Evolutionary conservation across 2,113 vertebrate species (phyloP).

Genomic region (Cyphomyrus plagiostoma): DNA sequence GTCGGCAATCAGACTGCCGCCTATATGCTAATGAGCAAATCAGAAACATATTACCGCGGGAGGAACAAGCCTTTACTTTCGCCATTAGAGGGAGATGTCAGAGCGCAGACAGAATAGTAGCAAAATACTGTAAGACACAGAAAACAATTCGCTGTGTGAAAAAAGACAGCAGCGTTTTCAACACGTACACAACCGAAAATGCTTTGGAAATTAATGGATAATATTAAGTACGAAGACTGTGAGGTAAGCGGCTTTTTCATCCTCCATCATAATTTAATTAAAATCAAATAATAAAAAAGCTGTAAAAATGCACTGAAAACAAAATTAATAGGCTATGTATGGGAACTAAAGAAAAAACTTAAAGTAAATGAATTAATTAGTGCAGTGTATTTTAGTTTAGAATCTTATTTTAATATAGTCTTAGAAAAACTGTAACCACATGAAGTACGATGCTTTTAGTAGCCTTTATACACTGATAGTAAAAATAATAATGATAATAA

Average conservation of each 20-base stretch:
- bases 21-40: constrained; percentile 98
- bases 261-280: not conserved
- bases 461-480: not conserved
- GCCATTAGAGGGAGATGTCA: constrained; percentile 99
- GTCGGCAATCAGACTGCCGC: constrained; percentile 80
- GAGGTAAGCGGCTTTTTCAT: constrained; percentile 79
- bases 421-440: not conserved
- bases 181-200: constrained; percentile 80
- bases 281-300: not conserved
- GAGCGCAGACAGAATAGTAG: constrained; percentile 79
- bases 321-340: not conserved
- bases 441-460: not conserved
- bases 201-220: constrained; percentile 99
- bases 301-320: not conserved
- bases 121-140: not conserved
- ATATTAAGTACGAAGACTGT: constrained; percentile 99
- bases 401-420: not conserved
- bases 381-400: not conserved
- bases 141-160: constrained; percentile 61
- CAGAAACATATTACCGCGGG: constrained; percentile 79
- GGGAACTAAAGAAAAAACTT: not conserved
- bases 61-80: constrained; percentile 83
- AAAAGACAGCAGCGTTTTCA: constrained; percentile 63
- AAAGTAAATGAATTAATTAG: not conserved
- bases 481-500: not conserved